These are phyloP conservation scores for Aegithalos caudatus DNA, from an alignment of 2,113 vertebrate genomes.

Conservation along the genomic window DNA sequence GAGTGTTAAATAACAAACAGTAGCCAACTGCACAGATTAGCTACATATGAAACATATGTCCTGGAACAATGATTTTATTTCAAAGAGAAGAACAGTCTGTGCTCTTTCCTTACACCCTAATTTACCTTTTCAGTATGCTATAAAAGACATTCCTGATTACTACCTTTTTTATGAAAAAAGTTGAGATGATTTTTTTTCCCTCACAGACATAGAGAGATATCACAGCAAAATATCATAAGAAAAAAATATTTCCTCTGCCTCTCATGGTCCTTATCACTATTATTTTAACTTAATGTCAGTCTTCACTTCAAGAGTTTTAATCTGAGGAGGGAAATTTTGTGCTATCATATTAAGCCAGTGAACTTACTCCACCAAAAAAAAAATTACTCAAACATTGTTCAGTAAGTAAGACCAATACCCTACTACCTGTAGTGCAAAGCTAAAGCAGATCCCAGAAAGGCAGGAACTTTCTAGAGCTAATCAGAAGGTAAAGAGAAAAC, in stretches of 20 bases:
- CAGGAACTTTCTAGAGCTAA: neutral
- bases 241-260: neutral
- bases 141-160: conserved; percentile 39
- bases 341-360: neutral
- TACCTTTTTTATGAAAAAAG: conserved; percentile 16
- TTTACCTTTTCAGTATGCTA: conserved; percentile 60
- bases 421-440: neutral
- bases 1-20: conserved; percentile 59
- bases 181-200: neutral
- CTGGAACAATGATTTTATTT: conserved; percentile 68
- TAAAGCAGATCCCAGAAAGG: neutral
- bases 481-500: neutral
- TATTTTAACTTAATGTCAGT: neutral
- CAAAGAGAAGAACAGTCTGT: conserved; percentile 50
- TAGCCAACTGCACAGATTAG: conserved; percentile 62
- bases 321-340: neutral
- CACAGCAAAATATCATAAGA: conserved; percentile 16
- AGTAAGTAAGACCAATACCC: neutral
- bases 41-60: conserved; percentile 32
- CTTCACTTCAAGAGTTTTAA: neutral
- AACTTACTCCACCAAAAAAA: neutral
- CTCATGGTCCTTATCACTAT: neutral
- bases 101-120: conserved; percentile 44
- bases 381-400: neutral
- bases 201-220: neutral